These are phyloP conservation scores for Platycercus adscitus DNA, from an alignment of 2,113 vertebrate species.

Conservation along the genomic window DNA sequence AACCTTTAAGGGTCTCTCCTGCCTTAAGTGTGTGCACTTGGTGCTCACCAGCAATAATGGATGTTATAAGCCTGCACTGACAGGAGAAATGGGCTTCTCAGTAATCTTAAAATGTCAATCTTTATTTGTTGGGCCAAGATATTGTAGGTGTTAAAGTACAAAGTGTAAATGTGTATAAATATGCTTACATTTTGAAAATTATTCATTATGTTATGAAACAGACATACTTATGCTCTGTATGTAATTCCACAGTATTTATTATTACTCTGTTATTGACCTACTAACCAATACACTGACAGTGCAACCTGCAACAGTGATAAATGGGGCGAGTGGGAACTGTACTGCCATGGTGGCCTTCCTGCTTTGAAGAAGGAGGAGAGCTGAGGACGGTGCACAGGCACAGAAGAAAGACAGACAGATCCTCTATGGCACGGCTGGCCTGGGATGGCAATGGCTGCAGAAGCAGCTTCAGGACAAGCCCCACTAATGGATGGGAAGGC, in stretches of 20 bases:
- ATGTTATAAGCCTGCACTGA: background rate
- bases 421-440: background rate
- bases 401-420: background rate
- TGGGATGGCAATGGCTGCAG: background rate
- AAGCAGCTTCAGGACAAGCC: background rate
- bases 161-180: background rate
- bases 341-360: background rate
- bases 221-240: background rate
- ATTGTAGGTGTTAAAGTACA: background rate
- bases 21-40: background rate
- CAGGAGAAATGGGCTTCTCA: background rate
- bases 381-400: background rate
- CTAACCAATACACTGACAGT: background rate
- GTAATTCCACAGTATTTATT: background rate
- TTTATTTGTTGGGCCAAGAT: constrained; percentile 38
- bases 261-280: background rate
- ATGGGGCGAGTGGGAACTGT: rapidly evolving
- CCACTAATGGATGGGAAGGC: background rate
- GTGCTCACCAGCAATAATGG: background rate
- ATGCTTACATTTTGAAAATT: background rate
- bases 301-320: background rate
- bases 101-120: constrained; percentile 35
- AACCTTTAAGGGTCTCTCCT: constrained; percentile 11
- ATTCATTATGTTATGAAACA: background rate
- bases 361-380: background rate